Conservation (phyloP, 2,113 vertebrate genomes). For the Amazona guildingii region DNA sequence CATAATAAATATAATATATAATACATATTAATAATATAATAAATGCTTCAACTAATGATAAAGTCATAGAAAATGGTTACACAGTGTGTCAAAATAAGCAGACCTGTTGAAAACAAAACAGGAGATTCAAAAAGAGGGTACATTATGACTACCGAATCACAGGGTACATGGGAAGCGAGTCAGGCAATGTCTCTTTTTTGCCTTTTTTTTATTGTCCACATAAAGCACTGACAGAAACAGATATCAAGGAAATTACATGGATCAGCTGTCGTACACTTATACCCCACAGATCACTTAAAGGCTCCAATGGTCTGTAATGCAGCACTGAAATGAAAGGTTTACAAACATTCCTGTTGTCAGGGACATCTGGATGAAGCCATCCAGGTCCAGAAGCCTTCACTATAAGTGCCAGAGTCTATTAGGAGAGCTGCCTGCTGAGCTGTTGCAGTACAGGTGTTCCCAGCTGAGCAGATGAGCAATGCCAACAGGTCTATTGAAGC, state of each 20-base stretch:
- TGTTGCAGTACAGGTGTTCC: not conserved
- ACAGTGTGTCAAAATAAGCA: not conserved
- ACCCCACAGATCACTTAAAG: not conserved
- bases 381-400: not conserved
- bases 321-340: not conserved
- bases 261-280: not conserved
- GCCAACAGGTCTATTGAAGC: not conserved
- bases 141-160: not conserved
- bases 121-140: not conserved
- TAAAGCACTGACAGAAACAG: not conserved
- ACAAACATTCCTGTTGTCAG: not conserved
- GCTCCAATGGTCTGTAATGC: not conserved
- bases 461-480: not conserved
- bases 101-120: not conserved
- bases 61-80: not conserved
- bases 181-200: not conserved
- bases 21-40: not conserved
- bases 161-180: not conserved
- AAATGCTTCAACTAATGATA: not conserved
- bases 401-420: not conserved
- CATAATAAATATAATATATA: not conserved
- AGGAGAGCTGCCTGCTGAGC: not conserved
- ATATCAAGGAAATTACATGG: not conserved
- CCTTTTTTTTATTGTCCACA: not conserved
- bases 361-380: not conserved